These are phyloP conservation scores for Onychorhynchus coronatus DNA, from an alignment of 2,113 vertebrate genomes.

Conservation along the genomic window DNA sequence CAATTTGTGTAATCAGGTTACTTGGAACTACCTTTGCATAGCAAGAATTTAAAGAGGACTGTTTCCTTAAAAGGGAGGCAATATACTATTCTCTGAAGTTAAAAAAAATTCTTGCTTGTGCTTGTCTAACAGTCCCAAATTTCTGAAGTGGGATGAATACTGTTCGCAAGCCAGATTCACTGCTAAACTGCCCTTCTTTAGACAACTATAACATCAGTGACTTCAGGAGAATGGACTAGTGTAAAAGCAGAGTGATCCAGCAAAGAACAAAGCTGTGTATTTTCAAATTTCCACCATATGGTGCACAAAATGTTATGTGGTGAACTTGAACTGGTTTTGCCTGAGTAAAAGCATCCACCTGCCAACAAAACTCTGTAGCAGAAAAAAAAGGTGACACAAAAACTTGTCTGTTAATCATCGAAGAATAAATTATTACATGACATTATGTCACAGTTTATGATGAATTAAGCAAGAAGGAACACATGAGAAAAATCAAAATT, in stretches of 20 bases:
- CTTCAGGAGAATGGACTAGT: background rate
- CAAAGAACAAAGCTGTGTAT: background rate
- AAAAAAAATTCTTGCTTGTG: background rate
- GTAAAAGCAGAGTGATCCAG: background rate
- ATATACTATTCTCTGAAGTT: background rate
- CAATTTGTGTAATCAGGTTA: background rate
- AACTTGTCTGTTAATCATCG: background rate
- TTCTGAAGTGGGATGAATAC: background rate
- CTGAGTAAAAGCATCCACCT: background rate
- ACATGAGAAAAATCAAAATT: background rate
- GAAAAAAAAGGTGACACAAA: background rate
- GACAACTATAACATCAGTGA: background rate
- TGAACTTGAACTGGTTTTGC: background rate
- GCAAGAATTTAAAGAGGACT: background rate
- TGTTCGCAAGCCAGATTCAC: background rate
- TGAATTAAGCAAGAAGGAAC: background rate
- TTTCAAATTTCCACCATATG: background rate
- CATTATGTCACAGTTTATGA: background rate
- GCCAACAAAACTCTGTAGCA: background rate
- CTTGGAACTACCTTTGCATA: background rate
- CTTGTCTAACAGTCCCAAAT: background rate
- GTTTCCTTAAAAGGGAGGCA: background rate
- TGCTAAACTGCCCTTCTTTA: background rate
- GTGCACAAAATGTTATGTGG: background rate
- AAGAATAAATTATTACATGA: background rate